A percentile compares a stretch with the other conserved stretches of the same genome.
These are phyloP conservation scores for Pteromalus puparum DNA, from an alignment of 1,140 invertebrate genomes.

Conservation along the genomic window DNA sequence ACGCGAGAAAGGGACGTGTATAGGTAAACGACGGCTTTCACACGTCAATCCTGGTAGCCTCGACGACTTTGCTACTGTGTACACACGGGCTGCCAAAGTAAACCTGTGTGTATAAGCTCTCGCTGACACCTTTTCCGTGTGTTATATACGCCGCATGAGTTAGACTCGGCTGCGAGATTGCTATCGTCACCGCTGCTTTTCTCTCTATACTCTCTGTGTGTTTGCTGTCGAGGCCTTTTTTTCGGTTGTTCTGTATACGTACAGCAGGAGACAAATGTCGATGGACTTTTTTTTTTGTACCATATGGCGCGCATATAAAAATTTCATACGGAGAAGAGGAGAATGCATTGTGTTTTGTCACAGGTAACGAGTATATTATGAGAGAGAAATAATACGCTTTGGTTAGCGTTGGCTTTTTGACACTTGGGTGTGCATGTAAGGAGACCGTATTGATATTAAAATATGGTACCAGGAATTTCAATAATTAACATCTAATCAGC, in stretches of 20 bases:
- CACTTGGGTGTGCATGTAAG: not conserved
- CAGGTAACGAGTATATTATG: too few species aligned
- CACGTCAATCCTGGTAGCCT: slow-evolving; percentile 68
- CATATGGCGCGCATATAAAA: not conserved
- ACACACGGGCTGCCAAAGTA: slow-evolving; percentile 31
- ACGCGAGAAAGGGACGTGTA: slow-evolving; percentile 57
- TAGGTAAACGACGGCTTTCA: slow-evolving; percentile 65
- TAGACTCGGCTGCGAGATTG: slow-evolving; percentile 4
- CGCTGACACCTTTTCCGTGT: not conserved
- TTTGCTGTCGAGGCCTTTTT: not conserved
- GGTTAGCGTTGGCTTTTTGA: not conserved
- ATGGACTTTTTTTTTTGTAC: not conserved
- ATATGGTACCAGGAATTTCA: not conserved
- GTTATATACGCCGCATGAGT: not conserved
- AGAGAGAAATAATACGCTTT: not conserved
- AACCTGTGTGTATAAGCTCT: not conserved
- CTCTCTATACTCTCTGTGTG: slow-evolving; percentile 7
- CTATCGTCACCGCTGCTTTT: not conserved
- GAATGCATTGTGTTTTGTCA: not conserved
- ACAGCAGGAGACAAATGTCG: not conserved
- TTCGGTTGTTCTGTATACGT: not conserved
- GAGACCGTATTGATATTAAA: not conserved
- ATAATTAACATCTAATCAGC: slow-evolving; percentile 4
- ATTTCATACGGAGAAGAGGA: not conserved
- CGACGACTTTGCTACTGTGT: slow-evolving; percentile 54